Evolutionary conservation across 2,888 invertebrate species (phyloP), one percentile per base, ranked within the genome.

Genomic region (Sceliomorpha sp.): DNA sequence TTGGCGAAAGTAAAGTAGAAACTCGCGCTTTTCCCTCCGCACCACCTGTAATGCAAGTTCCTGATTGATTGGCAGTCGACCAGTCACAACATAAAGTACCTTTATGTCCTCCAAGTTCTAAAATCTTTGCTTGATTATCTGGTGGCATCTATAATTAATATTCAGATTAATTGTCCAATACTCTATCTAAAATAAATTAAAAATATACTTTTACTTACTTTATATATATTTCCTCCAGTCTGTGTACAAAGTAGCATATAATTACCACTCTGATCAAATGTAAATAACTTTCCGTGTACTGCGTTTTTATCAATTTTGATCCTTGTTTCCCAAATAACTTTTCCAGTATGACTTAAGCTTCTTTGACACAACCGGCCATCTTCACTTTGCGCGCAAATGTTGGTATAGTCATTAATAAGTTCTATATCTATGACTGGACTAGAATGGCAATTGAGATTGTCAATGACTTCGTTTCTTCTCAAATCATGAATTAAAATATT

Each of bases 41-140:
- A 8, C 90, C 90, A 10, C 91, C 91, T 26, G 91, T 91, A 55
- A 92, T 89, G 75, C 91, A 91, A 8, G 90, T 90, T 34, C 90
- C 90, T 24, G 91, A 91, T 75, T 91, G 91, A 80, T 90, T 89
- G 14, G 90, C 90, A 12, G 90, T 90, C 5, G 91, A 90, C 92
- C 92, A 92, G 79, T 92, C 92, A 36, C 91, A 91, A 15, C 91
- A 91, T 12, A 91, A 87, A 0, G 90, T 88, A 15, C 89, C 88
- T 69, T 88, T 89, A 75, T 91, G 91, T 24, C 90, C 91, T 26
- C 90, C 90, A 34, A 91, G 80, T 55, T 89, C 89, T 75, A 91
- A 83, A 32, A 89, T 87, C 72, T 82, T 87, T 26, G 79, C 85
- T 74, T 88, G 84, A 42, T 55, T 70, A 15, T 77, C 79, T 13